Evolutionary conservation across 2,113 vertebrate genomes (phyloP).

Genomic region (Boulengeromyrus knoepffleri): DNA sequence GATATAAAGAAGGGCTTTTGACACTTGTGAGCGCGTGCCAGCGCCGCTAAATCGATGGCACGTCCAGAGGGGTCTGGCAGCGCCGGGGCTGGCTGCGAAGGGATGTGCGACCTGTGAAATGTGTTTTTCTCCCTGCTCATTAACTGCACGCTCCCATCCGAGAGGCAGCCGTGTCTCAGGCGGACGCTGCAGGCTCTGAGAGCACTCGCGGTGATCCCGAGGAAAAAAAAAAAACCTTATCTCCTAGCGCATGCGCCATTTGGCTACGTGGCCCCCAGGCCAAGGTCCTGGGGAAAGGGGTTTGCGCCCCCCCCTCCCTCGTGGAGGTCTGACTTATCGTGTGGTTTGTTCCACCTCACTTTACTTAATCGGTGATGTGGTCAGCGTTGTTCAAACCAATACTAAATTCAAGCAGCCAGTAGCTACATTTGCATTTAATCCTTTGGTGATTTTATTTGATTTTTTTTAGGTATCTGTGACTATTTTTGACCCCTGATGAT

Average conservation of each 20-base stretch:
- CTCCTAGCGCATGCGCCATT: background rate
- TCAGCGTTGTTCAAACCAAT: background rate
- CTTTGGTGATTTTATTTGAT: background rate
- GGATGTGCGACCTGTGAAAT: constrained; percentile 24
- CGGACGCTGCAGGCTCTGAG: background rate
- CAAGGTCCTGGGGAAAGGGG: background rate
- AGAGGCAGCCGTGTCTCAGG: background rate
- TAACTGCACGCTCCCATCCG: background rate
- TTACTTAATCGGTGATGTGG: background rate
- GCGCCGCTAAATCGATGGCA: constrained; percentile 40
- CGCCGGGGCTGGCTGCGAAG: background rate
- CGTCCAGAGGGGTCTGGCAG: constrained; percentile 48
- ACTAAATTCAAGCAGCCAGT: background rate
- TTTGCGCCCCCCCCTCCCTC: background rate
- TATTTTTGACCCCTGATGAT: background rate
- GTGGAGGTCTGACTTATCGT: background rate
- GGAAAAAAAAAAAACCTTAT: background rate
- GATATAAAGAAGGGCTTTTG: constrained; percentile 44
- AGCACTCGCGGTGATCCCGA: background rate
- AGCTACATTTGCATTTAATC: background rate
- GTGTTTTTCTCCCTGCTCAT: constrained; percentile 16
- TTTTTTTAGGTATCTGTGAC: background rate
- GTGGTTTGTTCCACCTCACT: background rate
- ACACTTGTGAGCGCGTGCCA: constrained; percentile 44
- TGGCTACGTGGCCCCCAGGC: background rate